A percentile compares a stretch with the other conserved stretches of the same genome.
These are phyloP conservation scores for Podotricha telesiphe DNA, from an alignment of 2,888 invertebrate species.

Conservation along the genomic window DNA sequence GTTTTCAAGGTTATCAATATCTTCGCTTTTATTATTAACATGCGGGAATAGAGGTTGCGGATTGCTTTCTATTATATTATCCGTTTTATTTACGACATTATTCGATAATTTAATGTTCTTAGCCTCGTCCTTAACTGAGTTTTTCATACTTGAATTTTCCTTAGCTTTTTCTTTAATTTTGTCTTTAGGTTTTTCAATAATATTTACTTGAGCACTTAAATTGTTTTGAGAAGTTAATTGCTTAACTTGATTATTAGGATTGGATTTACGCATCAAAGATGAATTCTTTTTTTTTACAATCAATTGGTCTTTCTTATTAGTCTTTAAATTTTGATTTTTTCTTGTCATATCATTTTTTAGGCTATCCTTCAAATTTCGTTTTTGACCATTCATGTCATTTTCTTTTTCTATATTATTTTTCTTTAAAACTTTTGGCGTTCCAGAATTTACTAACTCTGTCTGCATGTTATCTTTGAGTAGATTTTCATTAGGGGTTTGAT, in stretches of 20 bases:
- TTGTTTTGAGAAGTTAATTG: conserved; percentile 4
- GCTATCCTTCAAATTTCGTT: not conserved
- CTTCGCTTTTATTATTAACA: not conserved
- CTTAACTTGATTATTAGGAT: conserved; percentile 5
- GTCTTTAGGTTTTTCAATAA: not conserved
- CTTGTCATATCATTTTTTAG: not conserved
- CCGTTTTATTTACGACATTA: not conserved
- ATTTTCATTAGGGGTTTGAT: conserved; percentile 1
- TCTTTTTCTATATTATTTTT: conserved; percentile 3
- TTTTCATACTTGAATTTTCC: not conserved
- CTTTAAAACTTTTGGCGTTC: not conserved
- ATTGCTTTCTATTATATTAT: not conserved
- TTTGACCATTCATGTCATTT: too few relatives aligned
- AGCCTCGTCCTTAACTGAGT: not conserved
- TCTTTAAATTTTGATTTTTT: not conserved
- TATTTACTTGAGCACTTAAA: conserved; percentile 7
- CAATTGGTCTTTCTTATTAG: conserved; percentile 9
- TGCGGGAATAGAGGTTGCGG: not conserved
- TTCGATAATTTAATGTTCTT: not conserved
- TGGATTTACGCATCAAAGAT: not conserved
- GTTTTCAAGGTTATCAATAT: not conserved
- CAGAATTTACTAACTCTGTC: not conserved
- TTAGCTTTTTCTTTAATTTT: conserved; percentile 6
- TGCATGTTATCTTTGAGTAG: not conserved
- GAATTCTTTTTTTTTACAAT: conserved; percentile 10